These are phyloP conservation scores for Dione juno DNA, from an alignment of 2,888 invertebrate species.

Conservation along the genomic window DNA sequence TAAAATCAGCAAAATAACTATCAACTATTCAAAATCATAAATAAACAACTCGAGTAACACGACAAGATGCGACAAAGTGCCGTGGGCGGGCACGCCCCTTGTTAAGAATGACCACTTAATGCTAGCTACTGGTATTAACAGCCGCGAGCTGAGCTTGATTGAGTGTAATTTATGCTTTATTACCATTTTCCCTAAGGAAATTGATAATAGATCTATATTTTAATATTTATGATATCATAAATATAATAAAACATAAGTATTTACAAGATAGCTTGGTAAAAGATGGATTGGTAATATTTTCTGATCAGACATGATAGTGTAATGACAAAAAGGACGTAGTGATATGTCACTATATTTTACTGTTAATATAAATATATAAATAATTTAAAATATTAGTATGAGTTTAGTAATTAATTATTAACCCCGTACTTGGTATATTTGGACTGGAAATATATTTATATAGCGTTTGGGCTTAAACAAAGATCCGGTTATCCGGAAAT, in stretches of 20 bases:
- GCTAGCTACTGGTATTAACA: slow-evolving; percentile 30
- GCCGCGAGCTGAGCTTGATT: slow-evolving; percentile 10
- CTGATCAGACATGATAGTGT: not conserved
- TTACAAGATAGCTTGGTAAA: not conserved
- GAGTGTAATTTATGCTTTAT: slow-evolving; percentile 25
- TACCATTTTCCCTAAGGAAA: slow-evolving; percentile 20
- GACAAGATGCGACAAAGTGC: slow-evolving; percentile 29
- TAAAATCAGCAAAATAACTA: not conserved
- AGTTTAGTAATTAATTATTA: no score
- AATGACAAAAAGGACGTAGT: not conserved
- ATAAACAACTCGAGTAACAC: slow-evolving; percentile 3
- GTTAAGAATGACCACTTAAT: slow-evolving; percentile 33
- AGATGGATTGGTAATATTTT: not conserved
- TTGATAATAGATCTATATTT: slow-evolving; percentile 4
- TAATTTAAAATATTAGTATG: no score
- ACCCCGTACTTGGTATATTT: no score
- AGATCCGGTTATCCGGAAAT: no score
- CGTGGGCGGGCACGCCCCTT: slow-evolving; percentile 38
- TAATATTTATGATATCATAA: slow-evolving; percentile 1
- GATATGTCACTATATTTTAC: not conserved
- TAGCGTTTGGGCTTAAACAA: no score
- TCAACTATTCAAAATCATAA: slow-evolving; percentile 10
- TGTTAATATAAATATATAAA: no score
- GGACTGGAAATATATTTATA: no score
- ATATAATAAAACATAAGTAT: not conserved